Conservation (phyloP, 2,888 invertebrate species). For the Netelia melanura region DNA sequence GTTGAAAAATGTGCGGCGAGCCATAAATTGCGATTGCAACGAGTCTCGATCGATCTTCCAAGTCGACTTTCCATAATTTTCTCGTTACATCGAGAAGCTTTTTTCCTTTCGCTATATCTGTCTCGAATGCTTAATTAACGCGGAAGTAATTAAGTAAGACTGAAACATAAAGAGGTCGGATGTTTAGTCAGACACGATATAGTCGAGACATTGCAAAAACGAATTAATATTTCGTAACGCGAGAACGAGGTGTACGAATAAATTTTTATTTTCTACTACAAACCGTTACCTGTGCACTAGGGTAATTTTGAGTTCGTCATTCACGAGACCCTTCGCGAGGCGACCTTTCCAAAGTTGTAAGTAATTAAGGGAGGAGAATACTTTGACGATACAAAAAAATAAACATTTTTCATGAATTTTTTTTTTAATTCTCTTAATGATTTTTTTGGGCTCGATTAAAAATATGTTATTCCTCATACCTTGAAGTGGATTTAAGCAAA, state of each 20-base stretch:
- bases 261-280: neutral
- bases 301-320: slow-evolving; percentile 7
- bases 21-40: too few relatives aligned
- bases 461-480: too few relatives aligned
- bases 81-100: too few relatives aligned
- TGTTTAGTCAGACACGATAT: neutral
- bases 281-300: neutral
- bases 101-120: too few relatives aligned
- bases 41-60: too few relatives aligned
- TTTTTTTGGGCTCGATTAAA: neutral
- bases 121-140: too few relatives aligned
- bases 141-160: neutral
- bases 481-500: too few relatives aligned
- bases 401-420: too few relatives aligned
- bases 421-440: neutral
- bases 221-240: neutral
- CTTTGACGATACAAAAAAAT: neutral
- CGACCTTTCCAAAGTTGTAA: neutral
- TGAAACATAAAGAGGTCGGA: neutral
- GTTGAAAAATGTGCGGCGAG: too few relatives aligned
- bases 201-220: neutral
- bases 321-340: neutral
- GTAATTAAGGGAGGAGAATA: neutral
- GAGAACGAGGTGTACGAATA: neutral
- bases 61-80: too few relatives aligned